A percentile compares a stretch with the other conserved stretches of the same genome.
Evolutionary conservation across 2,888 invertebrate species (phyloP).

Genomic region (Brachypterus glaber): DNA sequence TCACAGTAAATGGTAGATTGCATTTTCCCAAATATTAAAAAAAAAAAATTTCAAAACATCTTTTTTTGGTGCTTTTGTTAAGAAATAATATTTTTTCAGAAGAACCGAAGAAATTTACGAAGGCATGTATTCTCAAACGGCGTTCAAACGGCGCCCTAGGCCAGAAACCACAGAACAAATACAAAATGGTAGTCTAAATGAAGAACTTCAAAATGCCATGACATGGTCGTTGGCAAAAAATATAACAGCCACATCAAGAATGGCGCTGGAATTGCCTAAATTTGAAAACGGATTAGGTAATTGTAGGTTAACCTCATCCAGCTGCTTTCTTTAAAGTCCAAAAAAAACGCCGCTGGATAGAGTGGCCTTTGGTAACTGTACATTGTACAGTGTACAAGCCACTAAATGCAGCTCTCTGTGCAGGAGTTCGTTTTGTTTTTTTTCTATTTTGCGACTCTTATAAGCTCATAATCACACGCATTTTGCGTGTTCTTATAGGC

Average conservation of each 20-base stretch:
- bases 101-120: constrained; percentile 47
- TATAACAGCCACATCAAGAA: constrained; percentile 19
- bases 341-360: constrained; percentile 5
- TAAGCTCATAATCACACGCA: too few species aligned
- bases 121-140: constrained; percentile 33
- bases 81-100: neutral
- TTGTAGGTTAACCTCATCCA: too few species aligned
- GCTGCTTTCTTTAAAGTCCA: too few species aligned
- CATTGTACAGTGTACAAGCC: constrained; percentile 15
- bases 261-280: constrained; percentile 26
- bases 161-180: constrained; percentile 6
- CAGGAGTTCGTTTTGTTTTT: too few species aligned
- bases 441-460: too few species aligned
- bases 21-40: too few species aligned
- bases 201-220: constrained; percentile 32
- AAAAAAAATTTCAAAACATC: too few species aligned
- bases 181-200: neutral
- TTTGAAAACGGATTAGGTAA: too few species aligned
- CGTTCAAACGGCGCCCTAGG: constrained; percentile 9
- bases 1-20: too few species aligned
- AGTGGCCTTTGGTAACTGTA: constrained; percentile 16
- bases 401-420: too few species aligned
- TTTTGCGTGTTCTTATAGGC: too few species aligned
- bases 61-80: neutral
- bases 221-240: constrained; percentile 39